phyloP scores from a whole-genome alignment of 2,797 vertebrate genomes.

The Gambusia yucatana region DNA sequence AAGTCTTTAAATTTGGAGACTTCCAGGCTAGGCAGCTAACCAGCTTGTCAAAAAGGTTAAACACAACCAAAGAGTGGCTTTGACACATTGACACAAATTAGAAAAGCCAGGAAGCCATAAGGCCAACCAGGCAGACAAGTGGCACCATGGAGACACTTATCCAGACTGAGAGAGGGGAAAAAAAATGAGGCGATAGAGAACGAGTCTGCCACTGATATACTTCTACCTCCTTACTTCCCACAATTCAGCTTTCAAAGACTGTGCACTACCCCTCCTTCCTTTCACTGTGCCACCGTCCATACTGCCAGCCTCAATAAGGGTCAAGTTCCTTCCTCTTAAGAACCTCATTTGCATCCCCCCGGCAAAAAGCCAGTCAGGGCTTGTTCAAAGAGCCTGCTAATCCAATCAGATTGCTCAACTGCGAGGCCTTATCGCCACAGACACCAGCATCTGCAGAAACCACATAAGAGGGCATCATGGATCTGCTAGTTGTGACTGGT shows the following conservation, averaged over 20 bases:
- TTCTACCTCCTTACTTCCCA: constrained; percentile 63
- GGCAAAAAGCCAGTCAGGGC: constrained; percentile 78
- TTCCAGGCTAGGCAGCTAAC: constrained; percentile 67
- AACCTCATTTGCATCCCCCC: constrained; percentile 79
- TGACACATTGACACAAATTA: constrained; percentile 64
- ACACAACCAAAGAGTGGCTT: constrained; percentile 48
- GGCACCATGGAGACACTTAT: constrained; percentile 57
- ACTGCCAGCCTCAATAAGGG: constrained; percentile 78
- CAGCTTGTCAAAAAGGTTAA: constrained; percentile 64
- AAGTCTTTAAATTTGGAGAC: constrained; percentile 37
- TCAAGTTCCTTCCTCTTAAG: constrained; percentile 73
- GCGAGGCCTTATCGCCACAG: constrained; percentile 70
- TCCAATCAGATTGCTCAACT: constrained; percentile 78
- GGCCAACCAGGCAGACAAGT: constrained; percentile 40
- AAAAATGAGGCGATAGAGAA: constrained; percentile 18
- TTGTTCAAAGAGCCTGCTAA: constrained; percentile 75
- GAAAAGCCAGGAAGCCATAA: constrained; percentile 58
- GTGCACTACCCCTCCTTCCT: constrained; percentile 46
- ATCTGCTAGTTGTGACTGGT: constrained; percentile 69
- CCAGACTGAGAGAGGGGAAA: constrained; percentile 37
- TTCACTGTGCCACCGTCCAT: constrained; percentile 58
- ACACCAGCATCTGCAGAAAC: constrained; percentile 74
- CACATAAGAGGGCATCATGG: constrained; percentile 75
- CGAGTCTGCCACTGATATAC: constrained; percentile 52
- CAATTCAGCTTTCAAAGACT: constrained; percentile 61